Conservation (phyloP, 2,888 invertebrate genomes). For the Polyploca ridens region DNA sequence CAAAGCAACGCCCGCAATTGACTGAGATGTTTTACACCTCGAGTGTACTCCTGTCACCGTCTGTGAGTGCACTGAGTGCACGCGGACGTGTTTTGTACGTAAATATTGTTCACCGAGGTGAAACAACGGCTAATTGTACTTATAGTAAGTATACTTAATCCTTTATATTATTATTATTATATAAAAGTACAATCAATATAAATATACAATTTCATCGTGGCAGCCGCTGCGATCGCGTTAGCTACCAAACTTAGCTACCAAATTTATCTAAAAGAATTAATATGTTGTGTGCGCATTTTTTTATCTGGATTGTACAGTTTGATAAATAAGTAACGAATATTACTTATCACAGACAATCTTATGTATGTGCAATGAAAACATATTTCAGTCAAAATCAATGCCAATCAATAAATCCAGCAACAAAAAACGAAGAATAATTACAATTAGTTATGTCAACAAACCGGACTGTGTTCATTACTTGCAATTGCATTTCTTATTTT, state of each 20-base stretch:
- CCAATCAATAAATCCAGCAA: neutral
- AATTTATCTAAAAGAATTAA: too few species aligned
- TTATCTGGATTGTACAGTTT: too few species aligned
- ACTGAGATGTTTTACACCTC: slow-evolving; percentile 53
- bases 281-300: too few species aligned
- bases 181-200: too few species aligned
- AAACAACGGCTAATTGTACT: slow-evolving; percentile 38
- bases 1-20: slow-evolving; percentile 64
- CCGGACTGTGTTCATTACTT: neutral
- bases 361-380: too few species aligned
- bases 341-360: too few species aligned
- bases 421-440: neutral
- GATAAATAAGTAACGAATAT: too few species aligned
- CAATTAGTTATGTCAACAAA: neutral
- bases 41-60: slow-evolving; percentile 51
- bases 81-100: slow-evolving; percentile 47
- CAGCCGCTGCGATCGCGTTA: too few species aligned
- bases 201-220: too few species aligned
- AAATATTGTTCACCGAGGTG: slow-evolving; percentile 49
- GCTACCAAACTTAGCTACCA: too few species aligned
- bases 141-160: slow-evolving; percentile 14
- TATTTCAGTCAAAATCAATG: too few species aligned
- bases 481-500: slow-evolving; percentile 9
- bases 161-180: too few species aligned
- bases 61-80: slow-evolving; percentile 51